Conservation (phyloP, 53 echinoderm and acorn worm species). For the Holothuria leucospilota region DNA sequence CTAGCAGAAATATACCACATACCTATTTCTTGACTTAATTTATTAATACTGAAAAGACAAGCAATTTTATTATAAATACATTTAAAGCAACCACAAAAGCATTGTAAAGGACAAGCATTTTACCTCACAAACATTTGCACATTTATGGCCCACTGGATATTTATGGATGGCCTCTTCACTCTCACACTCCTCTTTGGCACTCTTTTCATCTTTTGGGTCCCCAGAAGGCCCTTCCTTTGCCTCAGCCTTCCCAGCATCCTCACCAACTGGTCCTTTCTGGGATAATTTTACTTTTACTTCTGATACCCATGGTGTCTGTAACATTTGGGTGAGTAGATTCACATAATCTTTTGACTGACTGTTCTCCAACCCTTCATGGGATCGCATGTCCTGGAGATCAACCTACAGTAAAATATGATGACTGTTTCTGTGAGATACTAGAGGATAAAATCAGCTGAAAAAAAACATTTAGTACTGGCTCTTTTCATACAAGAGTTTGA, state of each 20-base stretch:
- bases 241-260: neutral
- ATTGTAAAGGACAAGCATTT: neutral
- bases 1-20: too few species aligned
- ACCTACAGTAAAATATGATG: constrained; percentile 57
- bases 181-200: constrained; percentile 6
- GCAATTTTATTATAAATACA: too few species aligned
- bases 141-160: constrained; percentile 55
- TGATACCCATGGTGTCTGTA: constrained; percentile 83
- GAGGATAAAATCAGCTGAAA: too few species aligned
- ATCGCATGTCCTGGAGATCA: constrained; percentile 80
- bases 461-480: too few species aligned
- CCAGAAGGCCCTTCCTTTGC: neutral
- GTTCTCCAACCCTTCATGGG: constrained; percentile 85
- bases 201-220: constrained; percentile 18
- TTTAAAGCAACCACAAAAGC: too few species aligned
- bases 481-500: too few species aligned
- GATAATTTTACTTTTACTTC: neutral
- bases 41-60: too few species aligned
- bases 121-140: constrained; percentile 61
- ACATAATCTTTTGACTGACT: constrained; percentile 93
- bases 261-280: neutral
- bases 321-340: constrained; percentile 79
- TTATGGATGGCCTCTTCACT: neutral
- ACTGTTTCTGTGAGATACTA: too few species aligned
- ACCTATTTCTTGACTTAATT: too few species aligned